Conservation (phyloP, 2,797 vertebrate species). For the Sibirionetta formosa region DNA sequence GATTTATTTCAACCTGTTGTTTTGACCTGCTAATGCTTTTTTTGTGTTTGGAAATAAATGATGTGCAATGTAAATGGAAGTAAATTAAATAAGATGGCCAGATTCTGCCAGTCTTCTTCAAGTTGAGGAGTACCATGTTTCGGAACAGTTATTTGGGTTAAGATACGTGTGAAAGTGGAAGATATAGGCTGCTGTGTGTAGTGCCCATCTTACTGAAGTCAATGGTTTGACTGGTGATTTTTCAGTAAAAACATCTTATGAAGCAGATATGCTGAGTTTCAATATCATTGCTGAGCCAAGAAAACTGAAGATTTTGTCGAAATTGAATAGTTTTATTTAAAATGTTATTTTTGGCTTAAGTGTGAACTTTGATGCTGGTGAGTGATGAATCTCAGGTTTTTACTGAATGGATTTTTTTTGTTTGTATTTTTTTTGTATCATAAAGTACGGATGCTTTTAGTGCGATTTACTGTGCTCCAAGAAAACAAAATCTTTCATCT, state of each 20-base stretch:
- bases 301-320: conserved; percentile 1
- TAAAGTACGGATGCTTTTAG: conserved; percentile 11
- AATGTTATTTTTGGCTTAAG: conserved; percentile 11
- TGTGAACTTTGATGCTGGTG: conserved; percentile 33
- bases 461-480: conserved; percentile 8
- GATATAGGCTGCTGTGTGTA: not conserved
- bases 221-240: not conserved
- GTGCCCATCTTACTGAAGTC: not conserved
- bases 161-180: not conserved
- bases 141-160: not conserved
- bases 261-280: not conserved
- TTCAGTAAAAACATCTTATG: not conserved
- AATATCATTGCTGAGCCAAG: conserved; percentile 11
- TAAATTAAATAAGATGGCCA: not conserved
- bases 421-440: not conserved
- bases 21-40: not conserved
- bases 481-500: not conserved
- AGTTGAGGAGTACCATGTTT: not conserved
- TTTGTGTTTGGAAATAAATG: not conserved
- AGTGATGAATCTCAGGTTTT: conserved; percentile 47
- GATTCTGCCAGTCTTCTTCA: not conserved
- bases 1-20: conserved; percentile 5
- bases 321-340: not conserved
- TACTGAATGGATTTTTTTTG: not conserved
- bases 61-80: not conserved